phyloP scores from a whole-genome alignment of 1,140 invertebrate species.

The Drosophila tsacasi region DNA sequence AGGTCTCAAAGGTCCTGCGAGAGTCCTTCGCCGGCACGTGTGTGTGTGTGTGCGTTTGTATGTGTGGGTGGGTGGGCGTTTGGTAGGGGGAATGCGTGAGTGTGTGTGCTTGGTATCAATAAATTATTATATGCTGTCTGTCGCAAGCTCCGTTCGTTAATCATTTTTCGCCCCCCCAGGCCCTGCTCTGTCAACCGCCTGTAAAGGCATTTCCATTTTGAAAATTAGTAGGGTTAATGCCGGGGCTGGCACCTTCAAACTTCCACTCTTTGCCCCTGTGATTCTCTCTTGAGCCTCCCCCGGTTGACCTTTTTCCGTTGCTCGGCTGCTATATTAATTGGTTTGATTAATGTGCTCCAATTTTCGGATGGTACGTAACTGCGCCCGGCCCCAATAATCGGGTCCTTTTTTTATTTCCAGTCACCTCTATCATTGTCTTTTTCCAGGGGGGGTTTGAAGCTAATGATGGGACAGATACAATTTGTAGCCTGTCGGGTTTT shows the following conservation, averaged over 20 bases:
- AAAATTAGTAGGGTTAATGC: conserved; percentile 59
- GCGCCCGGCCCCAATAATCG: conserved; percentile 32
- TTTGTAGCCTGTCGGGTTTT: conserved; percentile 11
- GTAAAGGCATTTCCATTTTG: conserved; percentile 39
- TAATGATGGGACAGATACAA: conserved; percentile 25
- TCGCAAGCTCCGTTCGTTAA: conserved; percentile 71
- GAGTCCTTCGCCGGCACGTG: conserved; percentile 21
- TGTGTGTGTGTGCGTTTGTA: conserved; percentile 2
- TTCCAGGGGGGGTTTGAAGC: neutral
- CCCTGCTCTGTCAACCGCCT: neutral
- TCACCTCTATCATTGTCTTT: conserved; percentile 37
- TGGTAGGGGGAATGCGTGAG: conserved; percentile 24
- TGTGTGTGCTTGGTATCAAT: conserved; percentile 75
- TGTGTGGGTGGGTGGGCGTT: conserved; percentile 1
- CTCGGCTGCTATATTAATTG: conserved; percentile 61
- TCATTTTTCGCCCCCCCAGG: conserved; percentile 53
- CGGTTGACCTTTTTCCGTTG: conserved; percentile 63
- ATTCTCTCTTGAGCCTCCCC: conserved; percentile 22
- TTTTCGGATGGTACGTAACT: conserved; percentile 67
- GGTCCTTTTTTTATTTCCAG: conserved; percentile 22
- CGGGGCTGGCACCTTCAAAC: conserved; percentile 11
- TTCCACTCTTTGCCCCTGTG: conserved; percentile 14
- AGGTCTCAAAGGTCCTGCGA: conserved; percentile 34
- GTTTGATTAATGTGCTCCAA: conserved; percentile 79
- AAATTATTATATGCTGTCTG: conserved; percentile 77